Percentiles rank a stretch among this genome's conserved stretches.
These are phyloP conservation scores for Gryllus bimaculatus DNA, from an alignment of 1,140 invertebrate genomes.

Conservation along the genomic window DNA sequence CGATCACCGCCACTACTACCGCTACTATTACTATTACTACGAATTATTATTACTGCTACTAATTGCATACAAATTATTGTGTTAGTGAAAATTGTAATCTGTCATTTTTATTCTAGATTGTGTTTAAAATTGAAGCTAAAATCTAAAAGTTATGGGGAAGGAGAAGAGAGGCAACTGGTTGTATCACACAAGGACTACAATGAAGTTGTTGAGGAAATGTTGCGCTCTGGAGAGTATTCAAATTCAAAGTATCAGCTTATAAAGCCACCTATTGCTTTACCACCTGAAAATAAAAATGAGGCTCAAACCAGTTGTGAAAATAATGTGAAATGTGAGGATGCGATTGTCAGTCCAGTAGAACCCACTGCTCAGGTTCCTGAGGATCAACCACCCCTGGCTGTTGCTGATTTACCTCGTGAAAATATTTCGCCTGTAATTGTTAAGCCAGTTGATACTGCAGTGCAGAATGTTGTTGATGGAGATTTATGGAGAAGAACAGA, in stretches of 20 bases:
- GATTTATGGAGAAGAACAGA: no score
- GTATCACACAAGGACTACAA: slow-evolving; percentile 36
- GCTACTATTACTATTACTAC: no score
- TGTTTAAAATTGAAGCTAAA: slow-evolving; percentile 40
- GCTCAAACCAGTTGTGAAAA: not conserved
- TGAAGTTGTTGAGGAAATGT: slow-evolving; percentile 33
- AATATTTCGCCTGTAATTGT: no score
- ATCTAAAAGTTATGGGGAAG: slow-evolving; percentile 45
- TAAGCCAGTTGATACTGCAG: no score
- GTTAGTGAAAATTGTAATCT: not conserved
- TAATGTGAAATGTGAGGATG: not conserved
- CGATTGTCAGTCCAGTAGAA: not conserved
- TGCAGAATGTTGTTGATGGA: no score
- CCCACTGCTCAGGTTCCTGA: not conserved
- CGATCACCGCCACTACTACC: no score
- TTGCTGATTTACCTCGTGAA: no score
- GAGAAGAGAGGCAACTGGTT: slow-evolving; percentile 36
- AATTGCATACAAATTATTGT: no score
- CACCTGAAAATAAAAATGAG: not conserved
- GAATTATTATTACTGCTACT: no score
- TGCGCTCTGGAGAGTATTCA: slow-evolving; percentile 29
- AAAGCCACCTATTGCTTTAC: slow-evolving; percentile 24
- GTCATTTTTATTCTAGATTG: slow-evolving; percentile 27
- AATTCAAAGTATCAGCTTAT: slow-evolving; percentile 36
- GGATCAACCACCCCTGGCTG: no score